Evolutionary conservation across 2,113 vertebrate genomes (phyloP).

Genomic region (Hemibagrus wyckioides): DNA sequence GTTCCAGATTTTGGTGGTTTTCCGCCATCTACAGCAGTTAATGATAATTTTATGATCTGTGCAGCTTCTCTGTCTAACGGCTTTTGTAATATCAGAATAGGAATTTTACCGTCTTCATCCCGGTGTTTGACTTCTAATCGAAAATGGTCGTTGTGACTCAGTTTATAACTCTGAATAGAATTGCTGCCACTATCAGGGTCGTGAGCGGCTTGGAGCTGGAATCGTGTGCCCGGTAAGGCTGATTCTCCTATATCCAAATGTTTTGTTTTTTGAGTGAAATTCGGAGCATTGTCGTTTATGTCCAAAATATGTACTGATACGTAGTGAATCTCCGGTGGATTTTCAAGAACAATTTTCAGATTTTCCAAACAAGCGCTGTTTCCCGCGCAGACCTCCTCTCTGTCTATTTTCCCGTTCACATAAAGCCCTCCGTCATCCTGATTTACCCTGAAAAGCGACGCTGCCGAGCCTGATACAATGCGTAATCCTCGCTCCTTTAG

Average conservation of each 20-base stretch:
- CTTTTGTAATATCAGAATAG: conserved; percentile 52
- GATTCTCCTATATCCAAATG: conserved; percentile 60
- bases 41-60: conserved; percentile 26
- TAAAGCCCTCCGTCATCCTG: conserved; percentile 58
- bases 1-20: conserved; percentile 52
- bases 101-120: conserved; percentile 47
- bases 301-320: conserved; percentile 64
- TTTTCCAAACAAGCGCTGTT: conserved; percentile 51
- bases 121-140: conserved; percentile 62
- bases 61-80: conserved; percentile 53
- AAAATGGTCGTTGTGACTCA: conserved; percentile 64
- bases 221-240: conserved; percentile 55
- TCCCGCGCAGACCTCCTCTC: conserved; percentile 57
- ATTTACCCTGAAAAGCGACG: conserved; percentile 53
- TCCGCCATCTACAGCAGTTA: conserved; percentile 59
- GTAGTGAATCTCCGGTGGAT: conserved; percentile 68
- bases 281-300: conserved; percentile 65
- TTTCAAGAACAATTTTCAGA: conserved; percentile 59
- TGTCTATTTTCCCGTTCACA: conserved; percentile 56
- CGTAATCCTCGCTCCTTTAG: conserved; percentile 54
- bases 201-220: conserved; percentile 60
- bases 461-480: conserved; percentile 48
- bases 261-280: conserved; percentile 60
- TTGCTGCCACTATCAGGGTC: conserved; percentile 63
- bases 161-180: conserved; percentile 63